phyloP scores from a whole-genome alignment of 2,797 vertebrate genomes.

The Cetoscarus ocellatus region DNA sequence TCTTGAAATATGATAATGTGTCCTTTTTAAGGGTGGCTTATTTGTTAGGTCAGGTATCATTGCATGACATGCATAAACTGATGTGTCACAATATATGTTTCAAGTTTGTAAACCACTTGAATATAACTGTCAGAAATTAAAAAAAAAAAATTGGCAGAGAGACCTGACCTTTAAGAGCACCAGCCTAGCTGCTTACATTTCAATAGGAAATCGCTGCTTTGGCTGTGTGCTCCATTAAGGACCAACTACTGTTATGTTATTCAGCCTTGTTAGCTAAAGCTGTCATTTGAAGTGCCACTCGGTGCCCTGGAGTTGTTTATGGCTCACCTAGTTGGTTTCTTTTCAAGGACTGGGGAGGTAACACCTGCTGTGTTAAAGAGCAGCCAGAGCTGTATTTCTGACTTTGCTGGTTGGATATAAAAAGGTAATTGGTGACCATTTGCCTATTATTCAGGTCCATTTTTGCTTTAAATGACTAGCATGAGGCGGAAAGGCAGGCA shows the following conservation, averaged over 20 bases:
- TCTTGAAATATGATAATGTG: too few species aligned
- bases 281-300: conserved; percentile 53
- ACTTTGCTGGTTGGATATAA: conserved; percentile 16
- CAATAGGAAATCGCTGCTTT: conserved; percentile 26
- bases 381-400: conserved; percentile 34
- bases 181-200: conserved; percentile 24
- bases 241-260: conserved; percentile 37
- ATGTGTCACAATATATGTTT: neutral
- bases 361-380: conserved; percentile 44
- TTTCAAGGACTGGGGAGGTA: conserved; percentile 12
- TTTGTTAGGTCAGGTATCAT: too few species aligned
- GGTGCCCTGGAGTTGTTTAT: conserved; percentile 20
- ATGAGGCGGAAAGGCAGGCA: neutral
- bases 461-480: neutral
- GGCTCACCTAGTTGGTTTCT: neutral
- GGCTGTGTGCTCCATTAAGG: conserved; percentile 34
- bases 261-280: conserved; percentile 52
- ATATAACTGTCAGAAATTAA: too few species aligned
- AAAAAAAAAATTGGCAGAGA: too few species aligned
- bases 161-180: conserved; percentile 1
- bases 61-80: too few species aligned
- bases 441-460: conserved; percentile 14
- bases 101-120: too few species aligned
- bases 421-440: conserved; percentile 35
- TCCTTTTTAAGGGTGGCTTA: too few species aligned